A percentile compares a stretch with the other conserved stretches of the same genome.
These are phyloP conservation scores for Papilio glaucus DNA, from an alignment of 1,140 invertebrate genomes.

Conservation along the genomic window DNA sequence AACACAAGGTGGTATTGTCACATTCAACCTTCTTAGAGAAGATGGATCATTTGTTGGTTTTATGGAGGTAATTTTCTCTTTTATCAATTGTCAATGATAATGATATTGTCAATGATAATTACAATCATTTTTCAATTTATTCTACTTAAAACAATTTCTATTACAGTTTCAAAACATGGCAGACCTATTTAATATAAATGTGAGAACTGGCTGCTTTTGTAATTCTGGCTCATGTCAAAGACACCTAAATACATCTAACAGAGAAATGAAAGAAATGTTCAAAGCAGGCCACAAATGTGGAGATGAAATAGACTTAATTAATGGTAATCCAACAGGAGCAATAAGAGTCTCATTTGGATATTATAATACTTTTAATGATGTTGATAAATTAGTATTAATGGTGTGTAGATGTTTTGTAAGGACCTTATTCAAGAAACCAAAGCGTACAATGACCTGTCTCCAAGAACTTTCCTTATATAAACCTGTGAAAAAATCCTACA, in stretches of 20 bases:
- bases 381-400: constrained; percentile 89
- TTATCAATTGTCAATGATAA: too few relatives aligned
- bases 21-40: constrained; percentile 93
- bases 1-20: constrained; percentile 93
- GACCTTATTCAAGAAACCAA: constrained; percentile 52
- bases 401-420: constrained; percentile 88
- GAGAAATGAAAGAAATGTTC: constrained; percentile 90
- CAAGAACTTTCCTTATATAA: constrained; percentile 36
- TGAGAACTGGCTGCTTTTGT: constrained; percentile 98
- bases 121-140: constrained; percentile 22
- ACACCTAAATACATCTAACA: constrained; percentile 88
- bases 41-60: constrained; percentile 94
- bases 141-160: constrained; percentile 34
- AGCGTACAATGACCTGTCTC: constrained; percentile 48
- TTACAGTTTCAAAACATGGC: constrained; percentile 94
- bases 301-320: constrained; percentile 94
- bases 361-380: constrained; percentile 90
- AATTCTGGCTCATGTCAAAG: constrained; percentile 97
- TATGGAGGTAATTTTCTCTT: constrained; percentile 87
- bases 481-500: constrained; percentile 38
- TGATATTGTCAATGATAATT: constrained; percentile 17
- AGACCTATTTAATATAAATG: constrained; percentile 92
- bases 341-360: constrained; percentile 97
- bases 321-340: constrained; percentile 95
- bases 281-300: constrained; percentile 96